Percentiles rank a stretch among this genome's conserved stretches.
These are phyloP conservation scores for Lacanobia oleracea DNA, from an alignment of 2,888 invertebrate genomes.

Conservation along the genomic window DNA sequence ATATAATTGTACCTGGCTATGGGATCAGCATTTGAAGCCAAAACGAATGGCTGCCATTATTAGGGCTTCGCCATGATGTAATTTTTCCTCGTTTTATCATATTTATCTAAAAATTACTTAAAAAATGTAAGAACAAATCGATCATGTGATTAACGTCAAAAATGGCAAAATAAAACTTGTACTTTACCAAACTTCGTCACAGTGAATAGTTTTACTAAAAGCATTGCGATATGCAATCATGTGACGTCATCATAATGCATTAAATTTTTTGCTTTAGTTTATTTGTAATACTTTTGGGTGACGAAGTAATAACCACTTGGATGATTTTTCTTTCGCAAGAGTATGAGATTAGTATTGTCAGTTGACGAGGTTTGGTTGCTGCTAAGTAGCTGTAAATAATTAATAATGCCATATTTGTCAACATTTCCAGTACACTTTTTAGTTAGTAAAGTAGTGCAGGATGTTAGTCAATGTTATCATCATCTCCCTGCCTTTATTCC, in stretches of 20 bases:
- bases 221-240: constrained; percentile 1
- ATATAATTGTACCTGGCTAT: too few species aligned
- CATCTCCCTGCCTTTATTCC: too few species aligned
- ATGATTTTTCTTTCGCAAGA: background rate
- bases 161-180: too few species aligned
- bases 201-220: constrained; percentile 12
- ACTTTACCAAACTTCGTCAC: background rate
- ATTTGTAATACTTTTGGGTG: constrained; percentile 13
- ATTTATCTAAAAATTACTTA: background rate
- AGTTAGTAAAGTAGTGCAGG: too few species aligned
- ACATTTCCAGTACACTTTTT: too few species aligned
- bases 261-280: background rate
- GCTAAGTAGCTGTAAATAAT: background rate
- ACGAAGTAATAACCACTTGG: background rate
- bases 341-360: background rate
- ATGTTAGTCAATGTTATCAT: too few species aligned
- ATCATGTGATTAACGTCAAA: too few species aligned
- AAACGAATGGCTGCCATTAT: too few species aligned
- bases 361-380: background rate
- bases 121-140: background rate
- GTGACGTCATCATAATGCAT: constrained; percentile 18
- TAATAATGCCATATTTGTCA: background rate
- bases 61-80: too few species aligned
- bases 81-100: background rate
- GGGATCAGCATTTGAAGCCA: too few species aligned